phyloP scores from a whole-genome alignment of 2,888 invertebrate genomes.

The Spisula solida region DNA sequence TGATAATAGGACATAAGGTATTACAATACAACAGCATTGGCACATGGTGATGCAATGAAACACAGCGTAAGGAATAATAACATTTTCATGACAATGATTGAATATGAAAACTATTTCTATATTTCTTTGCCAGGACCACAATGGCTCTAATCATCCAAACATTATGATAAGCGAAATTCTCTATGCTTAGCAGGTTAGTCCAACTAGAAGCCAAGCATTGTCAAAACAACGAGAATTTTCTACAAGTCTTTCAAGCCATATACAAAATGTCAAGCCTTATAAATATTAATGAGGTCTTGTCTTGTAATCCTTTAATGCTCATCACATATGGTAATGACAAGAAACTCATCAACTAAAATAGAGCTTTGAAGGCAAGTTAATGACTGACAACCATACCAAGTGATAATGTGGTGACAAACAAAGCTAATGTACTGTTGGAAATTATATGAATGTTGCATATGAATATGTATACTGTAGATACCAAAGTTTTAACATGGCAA shows the following conservation, averaged over 20 bases:
- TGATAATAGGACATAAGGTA: no score
- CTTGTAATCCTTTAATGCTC: neutral
- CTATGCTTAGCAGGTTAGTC: neutral
- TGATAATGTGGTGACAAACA: neutral
- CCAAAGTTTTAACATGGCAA: no score
- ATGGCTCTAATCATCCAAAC: neutral
- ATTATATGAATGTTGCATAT: neutral
- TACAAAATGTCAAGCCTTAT: neutral
- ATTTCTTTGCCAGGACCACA: neutral
- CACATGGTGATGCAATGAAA: no score
- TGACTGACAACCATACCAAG: neutral
- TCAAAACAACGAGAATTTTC: neutral
- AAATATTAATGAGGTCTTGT: constrained; percentile 13
- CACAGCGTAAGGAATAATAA: no score
- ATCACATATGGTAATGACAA: constrained; percentile 2
- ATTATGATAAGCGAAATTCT: neutral
- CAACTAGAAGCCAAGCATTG: neutral
- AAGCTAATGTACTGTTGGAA: neutral
- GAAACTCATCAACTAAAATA: neutral
- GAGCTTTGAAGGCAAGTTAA: neutral
- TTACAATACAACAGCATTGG: no score
- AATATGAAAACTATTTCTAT: neutral
- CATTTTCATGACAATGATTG: neutral
- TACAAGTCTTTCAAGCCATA: neutral
- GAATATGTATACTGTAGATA: no score